phyloP scores from a whole-genome alignment of 2,888 invertebrate genomes.

The Drosophila suboccidentalis region DNA sequence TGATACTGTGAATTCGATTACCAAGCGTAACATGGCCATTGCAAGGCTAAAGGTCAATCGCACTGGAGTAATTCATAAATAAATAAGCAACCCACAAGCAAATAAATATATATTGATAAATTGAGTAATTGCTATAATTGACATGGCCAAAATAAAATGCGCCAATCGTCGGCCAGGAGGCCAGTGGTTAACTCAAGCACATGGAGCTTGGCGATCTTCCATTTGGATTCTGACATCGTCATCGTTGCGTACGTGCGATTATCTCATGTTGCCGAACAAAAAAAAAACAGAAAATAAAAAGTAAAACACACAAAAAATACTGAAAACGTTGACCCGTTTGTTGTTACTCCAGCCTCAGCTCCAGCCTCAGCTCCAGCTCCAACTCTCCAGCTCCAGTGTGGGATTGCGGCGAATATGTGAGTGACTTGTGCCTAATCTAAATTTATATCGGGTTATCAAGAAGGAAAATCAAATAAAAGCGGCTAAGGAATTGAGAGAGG shows the following conservation, averaged over 20 bases:
- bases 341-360: background rate
- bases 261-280: conserved; percentile 26
- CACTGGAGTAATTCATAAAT: conserved; percentile 55
- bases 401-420: conserved; percentile 37
- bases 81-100: conserved; percentile 57
- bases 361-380: background rate
- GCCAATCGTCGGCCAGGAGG: conserved; percentile 3
- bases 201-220: background rate
- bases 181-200: conserved; percentile 18
- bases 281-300: conserved; percentile 7
- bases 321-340: conserved; percentile 39
- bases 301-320: conserved; percentile 7
- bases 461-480: conserved; percentile 41
- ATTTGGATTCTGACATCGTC: conserved; percentile 46
- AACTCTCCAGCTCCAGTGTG: background rate
- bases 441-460: conserved; percentile 66
- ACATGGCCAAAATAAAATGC: conserved; percentile 57
- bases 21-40: conserved; percentile 48
- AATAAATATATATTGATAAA: conserved; percentile 62
- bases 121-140: conserved; percentile 77
- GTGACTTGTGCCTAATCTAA: conserved; percentile 61
- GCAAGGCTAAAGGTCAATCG: conserved; percentile 31
- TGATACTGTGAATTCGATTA: conserved; percentile 31
- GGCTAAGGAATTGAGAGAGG: conserved; percentile 17
- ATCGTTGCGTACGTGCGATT: conserved; percentile 52